Conservation (phyloP, 2,888 invertebrate species). For the Ophioninae sp. region DNA sequence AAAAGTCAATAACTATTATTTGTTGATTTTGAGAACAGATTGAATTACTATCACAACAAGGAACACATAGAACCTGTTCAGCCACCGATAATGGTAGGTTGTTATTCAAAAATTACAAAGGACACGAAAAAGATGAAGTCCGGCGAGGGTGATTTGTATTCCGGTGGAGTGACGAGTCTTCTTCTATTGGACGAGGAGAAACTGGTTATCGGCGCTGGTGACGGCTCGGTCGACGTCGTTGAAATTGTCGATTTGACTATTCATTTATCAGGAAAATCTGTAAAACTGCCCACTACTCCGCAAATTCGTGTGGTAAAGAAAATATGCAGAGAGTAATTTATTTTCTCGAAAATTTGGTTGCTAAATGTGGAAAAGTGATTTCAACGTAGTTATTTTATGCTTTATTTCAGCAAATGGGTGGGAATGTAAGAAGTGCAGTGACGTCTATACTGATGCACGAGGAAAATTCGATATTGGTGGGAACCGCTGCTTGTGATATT, state of each 20-base stretch:
- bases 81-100: slow-evolving; percentile 85
- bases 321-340: not conserved
- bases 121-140: slow-evolving; percentile 82
- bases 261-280: slow-evolving; percentile 62
- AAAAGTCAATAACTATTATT: not conserved
- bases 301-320: slow-evolving; percentile 80
- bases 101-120: slow-evolving; percentile 85
- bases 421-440: slow-evolving; percentile 85
- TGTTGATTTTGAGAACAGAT: slow-evolving; percentile 71
- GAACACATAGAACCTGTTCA: slow-evolving; percentile 81
- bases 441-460: slow-evolving; percentile 88
- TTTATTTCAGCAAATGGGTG: slow-evolving; percentile 81
- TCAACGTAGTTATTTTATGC: not conserved
- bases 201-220: slow-evolving; percentile 91
- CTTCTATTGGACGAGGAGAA: slow-evolving; percentile 84
- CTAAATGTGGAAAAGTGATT: not conserved
- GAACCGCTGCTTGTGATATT: slow-evolving; percentile 91
- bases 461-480: slow-evolving; percentile 86
- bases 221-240: slow-evolving; percentile 90
- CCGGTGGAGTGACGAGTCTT: slow-evolving; percentile 85
- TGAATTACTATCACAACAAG: slow-evolving; percentile 85
- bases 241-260: slow-evolving; percentile 76
- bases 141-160: slow-evolving; percentile 84
- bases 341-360: not conserved
- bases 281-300: slow-evolving; percentile 81